phyloP scores from a whole-genome alignment of 2,113 vertebrate genomes.

The Nipponia nippon region DNA sequence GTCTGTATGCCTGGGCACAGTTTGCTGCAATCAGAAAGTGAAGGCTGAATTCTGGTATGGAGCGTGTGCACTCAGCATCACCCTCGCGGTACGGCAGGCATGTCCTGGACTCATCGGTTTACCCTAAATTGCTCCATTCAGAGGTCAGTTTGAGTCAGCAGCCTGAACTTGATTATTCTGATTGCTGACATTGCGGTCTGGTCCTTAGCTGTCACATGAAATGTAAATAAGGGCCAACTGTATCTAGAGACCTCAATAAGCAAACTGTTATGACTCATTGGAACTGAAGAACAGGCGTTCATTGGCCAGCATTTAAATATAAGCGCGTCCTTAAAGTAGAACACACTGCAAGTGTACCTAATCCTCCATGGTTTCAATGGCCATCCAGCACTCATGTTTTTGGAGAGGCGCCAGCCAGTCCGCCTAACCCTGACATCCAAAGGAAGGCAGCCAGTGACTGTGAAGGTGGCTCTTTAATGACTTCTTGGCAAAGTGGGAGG shows the following conservation, averaged over 20 bases:
- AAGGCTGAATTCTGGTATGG: background rate
- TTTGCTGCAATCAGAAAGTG: background rate
- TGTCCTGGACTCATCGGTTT: rapidly evolving
- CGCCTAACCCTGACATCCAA: background rate
- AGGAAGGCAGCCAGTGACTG: background rate
- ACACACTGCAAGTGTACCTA: background rate
- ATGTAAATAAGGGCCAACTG: background rate
- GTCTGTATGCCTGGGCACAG: rapidly evolving
- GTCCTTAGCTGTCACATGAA: background rate
- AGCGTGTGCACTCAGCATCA: background rate
- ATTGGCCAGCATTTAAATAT: background rate
- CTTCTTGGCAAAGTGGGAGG: background rate
- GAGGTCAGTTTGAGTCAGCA: background rate
- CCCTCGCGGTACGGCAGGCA: rapidly evolving
- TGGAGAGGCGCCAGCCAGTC: background rate
- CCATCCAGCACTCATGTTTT: background rate
- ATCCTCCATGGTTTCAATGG: background rate
- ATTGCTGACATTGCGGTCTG: background rate
- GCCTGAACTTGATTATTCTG: background rate
- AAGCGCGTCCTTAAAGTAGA: background rate
- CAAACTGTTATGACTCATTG: background rate
- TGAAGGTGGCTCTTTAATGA: background rate
- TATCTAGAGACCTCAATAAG: background rate
- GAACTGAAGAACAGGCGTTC: background rate
- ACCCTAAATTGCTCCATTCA: background rate